Base-by-base conservation (phyloP, 2,797 vertebrate species). In the Clarias laeviceps region DNA sequence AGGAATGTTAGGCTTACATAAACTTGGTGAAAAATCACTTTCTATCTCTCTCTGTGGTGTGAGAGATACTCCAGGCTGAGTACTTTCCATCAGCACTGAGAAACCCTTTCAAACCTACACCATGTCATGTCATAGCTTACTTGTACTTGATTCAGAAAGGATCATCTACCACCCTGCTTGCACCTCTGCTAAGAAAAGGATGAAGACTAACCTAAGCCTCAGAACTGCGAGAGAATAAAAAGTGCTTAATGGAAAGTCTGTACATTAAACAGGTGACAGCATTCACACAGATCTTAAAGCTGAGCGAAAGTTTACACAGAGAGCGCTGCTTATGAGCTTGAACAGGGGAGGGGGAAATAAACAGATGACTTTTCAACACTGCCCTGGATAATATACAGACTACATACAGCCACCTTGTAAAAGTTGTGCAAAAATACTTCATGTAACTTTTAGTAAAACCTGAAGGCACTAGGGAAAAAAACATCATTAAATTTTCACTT, bases 401-500 rank as follows among this genome's bases (percentile, higher is more conserved):
- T 24, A 22, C 61, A 74, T 62, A 20, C 62, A 12, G 24, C 14
- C n/a, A 61, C 84, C 70, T 37, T 57, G 45, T 37, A 81, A 74
- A 57, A 72, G 40, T 29, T 80, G 18, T 18, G 34, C 34, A 22
- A 73, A 59, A 57, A 15, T 54, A 70, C 40, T 54, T 59, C 1
- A 62, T 57, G 29, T 27, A 20, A 37, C 54, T 37, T 45, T 79
- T 61, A 20, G 22, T 45, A 70, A 70, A 85, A 80, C 57, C n/a
- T 72, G 27, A 62, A 70, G 32, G 57, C 29, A 54, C 27, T 2
- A n/a, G 27, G 45, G 62, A 7, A 27, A 73, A 59, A 83, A 64
- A 70, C 68, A 73, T 80, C 65, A 61, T 59, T 29, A 73, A 80
- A 81, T 56, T 85, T 81, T 81, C 29, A 76, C 29, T 54, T 32